A percentile compares a stretch with the other conserved stretches of the same genome.
These are phyloP conservation scores for Drosophila suzukii DNA, from an alignment of 1,140 invertebrate genomes.

Conservation along the genomic window DNA sequence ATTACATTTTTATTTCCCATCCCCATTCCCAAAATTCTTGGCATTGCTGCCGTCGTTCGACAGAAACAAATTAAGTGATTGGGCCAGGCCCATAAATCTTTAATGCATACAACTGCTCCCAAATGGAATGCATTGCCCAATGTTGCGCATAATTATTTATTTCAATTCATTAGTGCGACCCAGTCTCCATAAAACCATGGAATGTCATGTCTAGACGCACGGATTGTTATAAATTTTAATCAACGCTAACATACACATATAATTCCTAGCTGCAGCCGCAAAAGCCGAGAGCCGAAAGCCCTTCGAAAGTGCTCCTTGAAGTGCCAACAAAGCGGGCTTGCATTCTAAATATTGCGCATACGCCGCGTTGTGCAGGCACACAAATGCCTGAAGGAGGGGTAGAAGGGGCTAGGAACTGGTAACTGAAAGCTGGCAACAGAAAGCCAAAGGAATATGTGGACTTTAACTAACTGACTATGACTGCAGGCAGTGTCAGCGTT, in stretches of 20 bases:
- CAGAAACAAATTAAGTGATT: background rate
- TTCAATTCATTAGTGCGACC: constrained; percentile 2
- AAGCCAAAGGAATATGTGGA: constrained; percentile 47
- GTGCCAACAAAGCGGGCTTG: constrained; percentile 30
- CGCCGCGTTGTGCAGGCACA: constrained; percentile 41
- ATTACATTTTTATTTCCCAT: background rate
- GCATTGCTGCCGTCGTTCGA: background rate
- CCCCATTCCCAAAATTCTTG: too few relatives aligned
- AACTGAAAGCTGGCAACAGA: constrained; percentile 3
- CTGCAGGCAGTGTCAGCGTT: constrained; percentile 62
- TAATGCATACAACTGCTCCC: background rate
- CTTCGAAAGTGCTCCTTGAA: constrained; percentile 20
- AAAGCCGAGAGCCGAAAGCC: background rate
- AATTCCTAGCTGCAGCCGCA: constrained; percentile 28
- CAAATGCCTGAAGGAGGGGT: constrained; percentile 1
- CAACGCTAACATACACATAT: constrained; percentile 35
- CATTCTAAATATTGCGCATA: constrained; percentile 62
- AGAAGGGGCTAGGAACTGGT: background rate
- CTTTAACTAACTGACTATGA: constrained; percentile 71
- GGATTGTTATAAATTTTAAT: constrained; percentile 50
- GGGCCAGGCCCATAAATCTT: background rate
- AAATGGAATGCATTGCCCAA: background rate
- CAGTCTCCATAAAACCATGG: background rate
- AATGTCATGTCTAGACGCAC: constrained; percentile 25
- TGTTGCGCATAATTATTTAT: constrained; percentile 11